These are phyloP conservation scores for Microplitis demolitor DNA, from an alignment of 1,140 invertebrate species.

Conservation along the genomic window DNA sequence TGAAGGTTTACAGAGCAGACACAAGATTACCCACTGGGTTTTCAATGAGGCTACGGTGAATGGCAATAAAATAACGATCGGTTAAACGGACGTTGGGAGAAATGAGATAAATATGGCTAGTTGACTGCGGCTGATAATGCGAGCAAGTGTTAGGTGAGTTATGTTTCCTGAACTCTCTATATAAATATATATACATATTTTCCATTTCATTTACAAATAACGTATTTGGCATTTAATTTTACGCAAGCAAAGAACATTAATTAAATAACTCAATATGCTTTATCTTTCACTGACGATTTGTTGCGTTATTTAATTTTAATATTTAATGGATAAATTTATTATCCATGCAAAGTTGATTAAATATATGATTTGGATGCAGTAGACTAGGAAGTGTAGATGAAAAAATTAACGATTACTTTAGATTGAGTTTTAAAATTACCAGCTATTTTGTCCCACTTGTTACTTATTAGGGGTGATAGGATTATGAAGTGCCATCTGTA, in stretches of 20 bases:
- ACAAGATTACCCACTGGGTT: slow-evolving; percentile 21
- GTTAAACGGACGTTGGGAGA: slow-evolving; percentile 43
- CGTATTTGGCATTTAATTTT: slow-evolving; percentile 50
- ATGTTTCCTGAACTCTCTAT: slow-evolving; percentile 40
- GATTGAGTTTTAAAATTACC: slow-evolving; percentile 45
- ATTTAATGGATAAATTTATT: neutral
- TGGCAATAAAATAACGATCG: slow-evolving; percentile 54
- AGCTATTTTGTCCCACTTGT: slow-evolving; percentile 63
- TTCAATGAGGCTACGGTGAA: slow-evolving; percentile 21
- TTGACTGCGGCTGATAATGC: slow-evolving; percentile 55
- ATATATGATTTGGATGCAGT: neutral
- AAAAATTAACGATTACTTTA: slow-evolving; percentile 32
- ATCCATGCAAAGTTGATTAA: neutral
- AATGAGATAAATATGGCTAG: slow-evolving; percentile 56
- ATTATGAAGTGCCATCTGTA: slow-evolving; percentile 51
- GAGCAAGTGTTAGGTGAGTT: slow-evolving; percentile 55
- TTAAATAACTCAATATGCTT: slow-evolving; percentile 39
- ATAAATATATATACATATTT: slow-evolving; percentile 27
- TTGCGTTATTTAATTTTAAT: neutral
- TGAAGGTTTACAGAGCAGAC: neutral
- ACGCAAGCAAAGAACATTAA: slow-evolving; percentile 38
- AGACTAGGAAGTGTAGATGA: neutral
- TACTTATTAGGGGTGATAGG: slow-evolving; percentile 59
- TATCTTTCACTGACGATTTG: slow-evolving; percentile 20
- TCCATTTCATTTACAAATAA: slow-evolving; percentile 32